phyloP scores from a whole-genome alignment of 2,888 invertebrate species.

The Cephus pygmeus region DNA sequence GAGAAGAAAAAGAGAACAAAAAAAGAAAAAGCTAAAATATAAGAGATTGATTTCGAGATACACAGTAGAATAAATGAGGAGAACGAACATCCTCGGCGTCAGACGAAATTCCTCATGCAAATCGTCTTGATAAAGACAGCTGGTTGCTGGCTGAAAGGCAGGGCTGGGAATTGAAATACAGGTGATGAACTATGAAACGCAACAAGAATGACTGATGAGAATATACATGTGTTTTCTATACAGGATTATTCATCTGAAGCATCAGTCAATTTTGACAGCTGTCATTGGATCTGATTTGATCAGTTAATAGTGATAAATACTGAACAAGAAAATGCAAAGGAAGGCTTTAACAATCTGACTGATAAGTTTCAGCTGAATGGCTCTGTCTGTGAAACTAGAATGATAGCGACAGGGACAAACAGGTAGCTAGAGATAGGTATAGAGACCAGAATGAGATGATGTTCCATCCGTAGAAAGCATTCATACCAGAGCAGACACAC shows the following conservation, averaged over 20 bases:
- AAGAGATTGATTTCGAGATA: conserved; percentile 16
- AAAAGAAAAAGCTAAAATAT: not conserved
- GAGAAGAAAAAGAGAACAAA: not conserved
- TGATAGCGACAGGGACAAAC: not conserved
- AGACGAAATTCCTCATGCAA: not conserved
- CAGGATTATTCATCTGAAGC: not conserved
- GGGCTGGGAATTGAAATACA: not conserved
- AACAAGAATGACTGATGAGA: not conserved
- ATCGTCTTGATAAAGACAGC: not conserved
- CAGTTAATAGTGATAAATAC: not conserved
- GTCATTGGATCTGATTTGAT: not conserved
- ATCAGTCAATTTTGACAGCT: not conserved
- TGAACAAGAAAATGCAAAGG: not conserved
- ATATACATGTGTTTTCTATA: not conserved
- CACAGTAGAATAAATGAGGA: conserved; percentile 15
- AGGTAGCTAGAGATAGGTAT: not conserved
- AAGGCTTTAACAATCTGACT: not conserved
- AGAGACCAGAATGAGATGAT: not conserved
- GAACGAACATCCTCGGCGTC: conserved; percentile 12
- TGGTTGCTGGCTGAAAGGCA: not conserved
- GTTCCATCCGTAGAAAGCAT: not conserved
- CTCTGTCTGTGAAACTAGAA: not conserved
- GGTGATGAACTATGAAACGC: not conserved
- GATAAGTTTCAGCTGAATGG: not conserved
- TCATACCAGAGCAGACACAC: not conserved